phyloP scores from a whole-genome alignment of 2,797 vertebrate genomes.

The Xerus rutilus region DNA sequence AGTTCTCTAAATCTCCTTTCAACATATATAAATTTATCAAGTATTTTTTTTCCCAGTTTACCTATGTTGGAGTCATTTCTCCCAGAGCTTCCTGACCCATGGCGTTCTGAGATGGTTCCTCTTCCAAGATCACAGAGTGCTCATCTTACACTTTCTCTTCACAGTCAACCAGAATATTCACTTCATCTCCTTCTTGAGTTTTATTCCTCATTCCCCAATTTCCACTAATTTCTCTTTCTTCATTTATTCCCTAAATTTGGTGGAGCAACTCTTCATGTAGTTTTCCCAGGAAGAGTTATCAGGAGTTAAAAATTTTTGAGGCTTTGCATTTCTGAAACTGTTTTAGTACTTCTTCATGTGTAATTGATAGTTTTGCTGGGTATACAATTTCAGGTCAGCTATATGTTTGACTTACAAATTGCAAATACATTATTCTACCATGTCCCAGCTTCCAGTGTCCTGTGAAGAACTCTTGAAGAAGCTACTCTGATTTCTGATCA shows the following conservation, averaged over 20 bases:
- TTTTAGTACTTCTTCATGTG: neutral
- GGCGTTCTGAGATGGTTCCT: neutral
- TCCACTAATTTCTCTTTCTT: neutral
- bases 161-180: neutral
- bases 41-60: neutral
- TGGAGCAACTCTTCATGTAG: neutral
- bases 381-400: neutral
- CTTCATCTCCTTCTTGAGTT: neutral
- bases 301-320: neutral
- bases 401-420: neutral
- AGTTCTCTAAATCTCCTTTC: neutral
- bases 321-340: neutral
- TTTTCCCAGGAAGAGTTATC: neutral
- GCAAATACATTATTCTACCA: neutral
- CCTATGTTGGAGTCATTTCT: neutral
- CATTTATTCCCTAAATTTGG: neutral
- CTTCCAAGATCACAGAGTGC: no score
- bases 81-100: neutral
- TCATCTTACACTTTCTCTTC: neutral
- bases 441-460: neutral
- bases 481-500: neutral
- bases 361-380: neutral
- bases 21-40: neutral
- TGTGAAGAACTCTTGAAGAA: neutral
- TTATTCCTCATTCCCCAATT: neutral